Evolutionary conservation across 2,797 vertebrate species (phyloP).

Genomic region (Sebastes paucispinis): DNA sequence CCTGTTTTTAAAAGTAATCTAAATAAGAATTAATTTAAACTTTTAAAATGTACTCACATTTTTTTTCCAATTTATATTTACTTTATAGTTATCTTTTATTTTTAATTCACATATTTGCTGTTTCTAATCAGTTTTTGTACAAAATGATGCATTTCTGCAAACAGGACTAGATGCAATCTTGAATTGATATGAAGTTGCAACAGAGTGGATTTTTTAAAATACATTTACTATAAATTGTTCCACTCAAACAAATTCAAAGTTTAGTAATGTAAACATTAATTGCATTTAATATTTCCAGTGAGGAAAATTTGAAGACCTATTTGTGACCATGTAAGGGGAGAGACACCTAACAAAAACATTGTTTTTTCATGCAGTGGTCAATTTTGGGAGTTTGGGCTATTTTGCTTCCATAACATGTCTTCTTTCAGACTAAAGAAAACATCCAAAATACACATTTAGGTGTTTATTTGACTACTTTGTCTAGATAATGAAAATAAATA

Average conservation of each 20-base stretch:
- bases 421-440: not conserved
- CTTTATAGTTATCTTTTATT: not conserved
- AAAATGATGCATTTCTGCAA: not conserved
- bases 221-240: not conserved
- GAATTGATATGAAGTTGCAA: not conserved
- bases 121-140: not conserved
- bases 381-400: too few species aligned
- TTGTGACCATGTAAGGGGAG: not conserved
- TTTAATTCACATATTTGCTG: not conserved
- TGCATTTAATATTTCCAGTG: constrained; percentile 7
- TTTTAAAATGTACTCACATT: not conserved
- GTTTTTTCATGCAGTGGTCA: too few species aligned
- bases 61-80: not conserved
- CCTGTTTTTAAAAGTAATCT: not conserved
- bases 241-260: not conserved
- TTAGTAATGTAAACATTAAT: constrained; percentile 2
- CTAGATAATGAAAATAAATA: not conserved
- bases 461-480: not conserved
- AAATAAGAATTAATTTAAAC: not conserved
- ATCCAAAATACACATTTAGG: not conserved
- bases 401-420: too few species aligned
- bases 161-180: not conserved
- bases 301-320: constrained; percentile 12
- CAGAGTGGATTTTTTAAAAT: not conserved
- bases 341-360: too few species aligned